Conservation (phyloP, 2,797 vertebrate species). For the Anguilla pacifica region DNA sequence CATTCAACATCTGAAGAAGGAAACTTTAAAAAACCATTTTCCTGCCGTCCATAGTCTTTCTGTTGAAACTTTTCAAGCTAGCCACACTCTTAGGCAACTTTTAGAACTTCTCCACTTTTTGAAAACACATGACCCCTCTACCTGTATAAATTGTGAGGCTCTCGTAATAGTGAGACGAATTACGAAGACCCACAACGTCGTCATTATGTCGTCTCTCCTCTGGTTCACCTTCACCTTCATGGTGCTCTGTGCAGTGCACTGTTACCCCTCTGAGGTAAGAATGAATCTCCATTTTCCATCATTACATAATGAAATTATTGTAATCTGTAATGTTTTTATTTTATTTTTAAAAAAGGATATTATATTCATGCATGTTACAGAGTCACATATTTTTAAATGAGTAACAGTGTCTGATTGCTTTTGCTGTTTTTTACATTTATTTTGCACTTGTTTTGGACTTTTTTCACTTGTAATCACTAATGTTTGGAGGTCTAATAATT, state of each 20-base stretch:
- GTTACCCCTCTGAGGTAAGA: conserved; percentile 11
- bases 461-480: neutral
- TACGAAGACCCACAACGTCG: neutral
- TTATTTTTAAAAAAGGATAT: neutral
- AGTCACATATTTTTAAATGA: neutral
- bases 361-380: neutral
- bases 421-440: neutral
- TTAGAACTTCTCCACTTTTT: neutral
- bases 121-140: neutral
- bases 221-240: neutral
- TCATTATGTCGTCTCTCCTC: neutral
- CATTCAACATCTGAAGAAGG: neutral
- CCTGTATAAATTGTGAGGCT: neutral
- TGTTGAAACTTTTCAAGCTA: conserved; percentile 8
- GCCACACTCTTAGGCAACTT: conserved; percentile 6
- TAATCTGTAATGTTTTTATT: too few relatives aligned
- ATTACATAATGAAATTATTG: neutral
- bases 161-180: neutral
- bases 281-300: neutral
- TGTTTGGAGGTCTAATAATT: neutral
- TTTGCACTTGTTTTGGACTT: too few relatives aligned
- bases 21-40: conserved; percentile 2
- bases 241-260: neutral
- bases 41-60: neutral
- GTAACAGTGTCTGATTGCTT: neutral